Evolutionary conservation across 2,113 vertebrate genomes (phyloP).

Genomic region (Circaetus cinerascens): DNA sequence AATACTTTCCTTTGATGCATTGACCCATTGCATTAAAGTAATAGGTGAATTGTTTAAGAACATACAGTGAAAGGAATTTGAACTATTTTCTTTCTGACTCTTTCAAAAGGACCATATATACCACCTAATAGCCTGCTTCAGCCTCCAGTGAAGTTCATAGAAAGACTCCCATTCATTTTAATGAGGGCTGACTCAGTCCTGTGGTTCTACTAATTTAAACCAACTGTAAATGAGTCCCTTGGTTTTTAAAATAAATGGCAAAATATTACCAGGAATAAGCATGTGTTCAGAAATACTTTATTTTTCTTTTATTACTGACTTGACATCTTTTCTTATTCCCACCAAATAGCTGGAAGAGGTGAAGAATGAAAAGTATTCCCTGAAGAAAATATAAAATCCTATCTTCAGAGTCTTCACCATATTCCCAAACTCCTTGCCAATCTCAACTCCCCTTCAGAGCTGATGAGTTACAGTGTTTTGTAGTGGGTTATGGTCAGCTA

Average conservation of each 20-base stretch:
- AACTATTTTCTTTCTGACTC: background rate
- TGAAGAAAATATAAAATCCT: background rate
- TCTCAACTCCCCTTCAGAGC: background rate
- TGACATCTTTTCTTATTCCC: background rate
- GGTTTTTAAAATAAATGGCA: background rate
- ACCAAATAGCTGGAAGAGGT: background rate
- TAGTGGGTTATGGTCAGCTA: background rate
- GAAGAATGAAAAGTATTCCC: background rate
- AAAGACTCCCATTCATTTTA: background rate
- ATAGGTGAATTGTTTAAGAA: background rate
- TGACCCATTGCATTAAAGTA: background rate
- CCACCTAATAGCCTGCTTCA: background rate
- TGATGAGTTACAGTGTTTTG: background rate
- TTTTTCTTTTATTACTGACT: conserved; percentile 1
- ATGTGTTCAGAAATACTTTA: background rate
- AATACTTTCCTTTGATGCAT: background rate
- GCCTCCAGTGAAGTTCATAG: background rate
- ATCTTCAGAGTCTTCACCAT: background rate
- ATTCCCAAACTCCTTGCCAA: background rate
- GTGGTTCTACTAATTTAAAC: conserved; percentile 2
- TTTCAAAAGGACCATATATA: background rate
- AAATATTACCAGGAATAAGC: background rate
- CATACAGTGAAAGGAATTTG: background rate
- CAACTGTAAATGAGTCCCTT: background rate
- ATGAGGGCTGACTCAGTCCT: background rate